Evolutionary conservation across 2,888 invertebrate species (phyloP), one percentile per base, ranked within the genome.

Genomic region (Bedellia somnulentella): DNA sequence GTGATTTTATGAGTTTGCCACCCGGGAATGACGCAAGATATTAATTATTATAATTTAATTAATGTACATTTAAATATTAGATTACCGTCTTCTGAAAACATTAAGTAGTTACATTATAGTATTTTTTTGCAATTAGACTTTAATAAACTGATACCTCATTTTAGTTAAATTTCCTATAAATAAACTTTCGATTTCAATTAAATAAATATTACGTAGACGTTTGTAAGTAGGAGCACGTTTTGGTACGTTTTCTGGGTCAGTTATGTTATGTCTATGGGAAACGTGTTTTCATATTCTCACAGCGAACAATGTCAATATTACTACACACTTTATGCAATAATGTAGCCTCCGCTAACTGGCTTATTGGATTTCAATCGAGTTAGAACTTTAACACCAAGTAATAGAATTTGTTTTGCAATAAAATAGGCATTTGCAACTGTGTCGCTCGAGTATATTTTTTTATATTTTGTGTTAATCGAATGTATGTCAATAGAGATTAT

Each of bases 291-390:
- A 12, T 29, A 24, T 29, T 24, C 24, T 18, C 29, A 6, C 15
- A 23, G 15, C 18, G 24, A 23, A 15, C 29, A 29, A 29, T 29
- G 29, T 29, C 29, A 29, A 29, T 29, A 29, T 29, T 29, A 24
- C 29, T n/a, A 18, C 24, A 11, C 22, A 14, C 10, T 22, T 29
- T 29, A 29, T 24, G 29, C 29, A 29, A 29, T 29, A 24, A n/a
- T n/a, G n/a, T 9, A 15, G 24, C 29, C 29, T 29, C 23, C 16
- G 28, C 14, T 10, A 10, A 16, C 15, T 13, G 18, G 24, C 23
- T 24, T 16, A 24, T 8, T 12, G 3, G 24, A 8, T 11, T 21
- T n/a, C 8, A 29, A 11, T 29, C 2, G 14, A 29, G 13, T 22
- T 21, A 21, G 14, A 14, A 21, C 29, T 22, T 29, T 22, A 22